Base-by-base conservation (phyloP, 2,113 vertebrate genomes). In the Callopanchax toddi region DNA sequence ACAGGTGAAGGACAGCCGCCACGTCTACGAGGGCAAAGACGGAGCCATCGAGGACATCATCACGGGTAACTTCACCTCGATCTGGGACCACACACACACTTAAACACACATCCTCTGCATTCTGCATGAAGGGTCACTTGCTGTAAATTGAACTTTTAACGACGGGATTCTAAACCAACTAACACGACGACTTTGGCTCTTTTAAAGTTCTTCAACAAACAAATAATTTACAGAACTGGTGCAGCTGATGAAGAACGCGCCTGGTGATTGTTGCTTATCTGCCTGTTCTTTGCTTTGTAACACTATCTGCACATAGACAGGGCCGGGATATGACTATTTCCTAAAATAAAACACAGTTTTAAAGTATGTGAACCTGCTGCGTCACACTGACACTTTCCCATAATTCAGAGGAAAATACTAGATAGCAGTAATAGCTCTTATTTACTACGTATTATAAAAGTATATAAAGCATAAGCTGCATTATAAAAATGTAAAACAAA, bases 41-140 rank as follows among this genome's bases (percentile, higher is more conserved):
- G 97, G 97, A 23, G 93, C 97, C 70, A 98, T 99, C 4, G 97
- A 99, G 78, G 96, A 98, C 91, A 99, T 99, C 71, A 99, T 99
- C 89, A 98, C 96, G 17, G 97, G 97, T 99, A 92, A 80, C 23
- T 5, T 26, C 45, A 60, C 59, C 43, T 16, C 20, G 53, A 53
- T 34, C 62, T 36, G 65, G 34, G 32, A 50, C 22, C 67, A 60
- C 36, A 55, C 63, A 60, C 11, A 32, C 53, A 59, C 17, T 29
- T 32, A 53, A 46, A 68, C 40, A 53, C 21, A 34, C 32, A 54
- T 36, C 18, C 43, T 60, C 68, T n/a, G 66, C n/a, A 15, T 78
- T 64, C 48, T 76, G 82, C 86, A 91, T 90, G 84, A 73, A 76
- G 76, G 55, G 67, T 59, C 59, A 75, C 71, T 67, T 72, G 64